phyloP scores from a whole-genome alignment of 2,888 invertebrate species.

The Actias luna region DNA sequence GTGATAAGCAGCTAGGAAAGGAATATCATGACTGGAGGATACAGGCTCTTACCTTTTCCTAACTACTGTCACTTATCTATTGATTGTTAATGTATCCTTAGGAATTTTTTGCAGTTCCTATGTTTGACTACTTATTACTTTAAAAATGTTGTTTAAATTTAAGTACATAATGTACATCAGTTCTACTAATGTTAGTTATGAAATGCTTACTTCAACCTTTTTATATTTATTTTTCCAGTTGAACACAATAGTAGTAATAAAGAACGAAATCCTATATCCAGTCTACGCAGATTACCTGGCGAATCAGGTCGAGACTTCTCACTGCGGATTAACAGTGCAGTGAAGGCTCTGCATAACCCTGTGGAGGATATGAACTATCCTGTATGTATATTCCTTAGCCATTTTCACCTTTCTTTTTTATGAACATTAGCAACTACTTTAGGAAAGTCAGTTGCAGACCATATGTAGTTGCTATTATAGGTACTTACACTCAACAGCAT shows the following conservation, averaged over 20 bases:
- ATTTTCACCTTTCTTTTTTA: background rate
- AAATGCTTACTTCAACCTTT: background rate
- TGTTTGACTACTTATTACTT: too few species aligned
- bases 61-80: too few species aligned
- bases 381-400: slow-evolving; percentile 35
- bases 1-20: too few species aligned
- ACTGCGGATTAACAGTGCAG: slow-evolving; percentile 84
- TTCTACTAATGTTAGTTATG: background rate
- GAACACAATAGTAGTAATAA: slow-evolving; percentile 17
- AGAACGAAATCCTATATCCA: slow-evolving; percentile 63
- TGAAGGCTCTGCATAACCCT: slow-evolving; percentile 74
- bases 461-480: too few species aligned
- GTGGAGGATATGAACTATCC: slow-evolving; percentile 52
- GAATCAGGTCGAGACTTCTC: slow-evolving; percentile 85
- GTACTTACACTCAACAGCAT: too few species aligned
- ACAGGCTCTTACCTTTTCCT: too few species aligned
- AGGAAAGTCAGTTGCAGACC: too few species aligned
- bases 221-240: slow-evolving; percentile 19
- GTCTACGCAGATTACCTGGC: slow-evolving; percentile 81
- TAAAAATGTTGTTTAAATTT: too few species aligned
- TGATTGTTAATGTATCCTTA: too few species aligned
- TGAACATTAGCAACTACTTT: background rate
- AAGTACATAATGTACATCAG: background rate
- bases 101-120: too few species aligned
- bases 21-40: too few species aligned